Evolutionary conservation across 2,888 invertebrate species (phyloP).

Genomic region (Eristalinus aeneus): DNA sequence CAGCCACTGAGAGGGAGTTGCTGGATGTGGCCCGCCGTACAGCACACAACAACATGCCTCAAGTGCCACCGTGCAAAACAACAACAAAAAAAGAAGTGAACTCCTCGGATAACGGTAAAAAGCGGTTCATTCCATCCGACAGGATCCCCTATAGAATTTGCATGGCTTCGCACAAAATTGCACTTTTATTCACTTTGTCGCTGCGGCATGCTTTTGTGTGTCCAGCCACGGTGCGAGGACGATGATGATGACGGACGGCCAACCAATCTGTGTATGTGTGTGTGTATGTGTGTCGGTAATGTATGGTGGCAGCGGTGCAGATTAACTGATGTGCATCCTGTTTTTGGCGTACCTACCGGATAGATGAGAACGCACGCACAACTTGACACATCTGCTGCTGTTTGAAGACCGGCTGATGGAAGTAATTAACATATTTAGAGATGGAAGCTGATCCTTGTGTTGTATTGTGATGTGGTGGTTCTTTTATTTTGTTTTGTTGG

Average conservation of each 20-base stretch:
- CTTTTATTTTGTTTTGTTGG: constrained; percentile 37
- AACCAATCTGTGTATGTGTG: no score
- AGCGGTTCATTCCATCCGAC: constrained; percentile 13
- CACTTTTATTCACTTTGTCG: constrained; percentile 69
- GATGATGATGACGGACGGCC: constrained; percentile 61
- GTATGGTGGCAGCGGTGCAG: constrained; percentile 37
- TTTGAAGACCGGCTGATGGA: constrained; percentile 60
- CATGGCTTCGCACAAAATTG: constrained; percentile 67
- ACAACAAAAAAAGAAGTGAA: not conserved
- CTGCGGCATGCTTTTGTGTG: constrained; percentile 62
- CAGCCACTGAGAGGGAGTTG: constrained; percentile 6
- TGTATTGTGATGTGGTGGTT: not conserved
- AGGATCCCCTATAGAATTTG: constrained; percentile 49
- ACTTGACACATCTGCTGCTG: constrained; percentile 58
- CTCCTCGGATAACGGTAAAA: not conserved
- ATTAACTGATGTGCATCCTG: constrained; percentile 70
- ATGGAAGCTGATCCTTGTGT: constrained; percentile 19
- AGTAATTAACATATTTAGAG: constrained; percentile 67
- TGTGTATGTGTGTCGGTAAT: constrained; percentile 51
- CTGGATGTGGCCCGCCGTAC: constrained; percentile 33
- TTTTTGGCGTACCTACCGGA: constrained; percentile 46
- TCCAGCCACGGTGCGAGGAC: constrained; percentile 21
- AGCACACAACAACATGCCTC: not conserved
- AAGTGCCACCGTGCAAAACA: not conserved
- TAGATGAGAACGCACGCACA: constrained; percentile 36